Evolutionary conservation across 1,140 invertebrate genomes (phyloP), one percentile per base, ranked within the genome.

Genomic region (Calliphora vicina): DNA sequence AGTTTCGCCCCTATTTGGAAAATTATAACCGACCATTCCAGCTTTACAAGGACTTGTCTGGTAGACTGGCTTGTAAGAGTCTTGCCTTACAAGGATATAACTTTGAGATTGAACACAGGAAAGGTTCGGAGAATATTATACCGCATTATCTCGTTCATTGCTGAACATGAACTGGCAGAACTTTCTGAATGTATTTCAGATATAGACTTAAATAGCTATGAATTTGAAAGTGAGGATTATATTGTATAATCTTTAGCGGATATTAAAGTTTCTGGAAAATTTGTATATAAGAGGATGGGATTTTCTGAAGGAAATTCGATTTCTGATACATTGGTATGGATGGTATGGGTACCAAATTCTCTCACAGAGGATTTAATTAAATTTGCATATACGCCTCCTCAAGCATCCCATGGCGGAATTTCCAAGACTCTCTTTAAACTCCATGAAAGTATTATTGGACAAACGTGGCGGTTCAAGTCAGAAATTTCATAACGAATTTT

Each of bases 51-150:
- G 29, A 29, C 12, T 90, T 89, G 6, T 85, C 92, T 1, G 86
- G 91, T 81, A 85, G 91, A 71, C 92, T 91, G 81, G 72, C 85
- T 25, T 84, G 86, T 13, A 93, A 91, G 84, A 50, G 29, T 29
- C 29, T 92, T 43, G 86, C 90, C 26, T 87, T 87, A 6, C 88
- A 23, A 9, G 84, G 88, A 6, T 91, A 92, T 81, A 87, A 23
- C 0, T 87, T 92, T 0, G 83, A 90, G 13, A 86, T 85, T 2
- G 86, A 87, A 50, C 86, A 87, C 20, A 20, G 61, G n/a, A n/a
- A 67, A 67, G 61, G 61, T 17, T n/a, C 15, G 1, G 23, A n/a
- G 6, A 67, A 67, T 23, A 5, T 67, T 20, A 23, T 67, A 20
- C 61, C 61, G 23, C 23, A n/a, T 67, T n/a, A 23, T 20, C n/a